phyloP scores from a whole-genome alignment of 2,888 invertebrate genomes.

The Cosmopolites sordidus region DNA sequence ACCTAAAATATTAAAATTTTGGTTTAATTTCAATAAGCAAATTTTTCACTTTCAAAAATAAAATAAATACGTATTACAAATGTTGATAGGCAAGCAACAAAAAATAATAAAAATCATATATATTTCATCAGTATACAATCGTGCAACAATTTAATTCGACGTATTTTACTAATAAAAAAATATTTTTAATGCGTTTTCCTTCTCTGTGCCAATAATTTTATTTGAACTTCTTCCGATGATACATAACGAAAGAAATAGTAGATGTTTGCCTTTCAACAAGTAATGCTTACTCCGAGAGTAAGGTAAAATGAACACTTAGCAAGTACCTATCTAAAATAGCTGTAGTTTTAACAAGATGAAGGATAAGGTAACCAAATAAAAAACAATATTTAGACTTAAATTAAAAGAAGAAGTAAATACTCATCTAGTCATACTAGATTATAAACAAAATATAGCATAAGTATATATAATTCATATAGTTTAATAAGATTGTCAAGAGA shows the following conservation, averaged over 20 bases:
- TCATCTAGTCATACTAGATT: conserved; percentile 18
- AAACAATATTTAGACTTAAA: conserved; percentile 19
- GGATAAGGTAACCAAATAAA: conserved; percentile 11
- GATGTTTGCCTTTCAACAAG: neutral
- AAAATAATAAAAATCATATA: too few species aligned
- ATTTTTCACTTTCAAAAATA: neutral
- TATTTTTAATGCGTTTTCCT: too few species aligned
- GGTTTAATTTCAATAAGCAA: neutral
- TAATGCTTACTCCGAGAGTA: neutral
- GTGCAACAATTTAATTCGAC: too few species aligned
- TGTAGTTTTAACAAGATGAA: neutral
- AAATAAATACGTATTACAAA: neutral
- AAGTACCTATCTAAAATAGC: neutral
- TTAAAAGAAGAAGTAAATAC: conserved; percentile 12
- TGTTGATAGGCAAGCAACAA: neutral
- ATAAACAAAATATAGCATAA: neutral
- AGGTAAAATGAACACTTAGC: neutral
- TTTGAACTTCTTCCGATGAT: too few species aligned
- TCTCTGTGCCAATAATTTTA: too few species aligned
- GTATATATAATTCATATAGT: neutral
- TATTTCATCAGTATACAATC: too few species aligned
- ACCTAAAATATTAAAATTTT: neutral
- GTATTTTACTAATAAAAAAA: too few species aligned
- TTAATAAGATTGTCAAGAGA: neutral
- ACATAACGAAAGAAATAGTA: neutral